Percentiles rank a stretch among this genome's conserved stretches.
These are phyloP conservation scores for Burhinus bistriatus DNA, from an alignment of 2,113 vertebrate species.

Conservation along the genomic window DNA sequence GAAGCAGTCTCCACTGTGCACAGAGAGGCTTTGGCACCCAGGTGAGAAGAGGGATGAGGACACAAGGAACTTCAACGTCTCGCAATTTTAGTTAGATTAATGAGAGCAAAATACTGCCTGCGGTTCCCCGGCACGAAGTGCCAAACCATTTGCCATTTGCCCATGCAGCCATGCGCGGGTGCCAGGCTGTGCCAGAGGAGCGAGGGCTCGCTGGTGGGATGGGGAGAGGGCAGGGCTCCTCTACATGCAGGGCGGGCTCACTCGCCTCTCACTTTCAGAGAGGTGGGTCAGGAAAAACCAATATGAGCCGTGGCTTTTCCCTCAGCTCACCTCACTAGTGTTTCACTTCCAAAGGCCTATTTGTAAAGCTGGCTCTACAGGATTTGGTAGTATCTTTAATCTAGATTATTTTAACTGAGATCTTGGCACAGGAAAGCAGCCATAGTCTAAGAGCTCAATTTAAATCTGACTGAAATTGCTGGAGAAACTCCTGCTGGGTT, in stretches of 20 bases:
- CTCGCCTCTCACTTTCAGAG: rapidly evolving
- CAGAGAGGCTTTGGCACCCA: neutral
- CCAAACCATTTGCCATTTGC: neutral
- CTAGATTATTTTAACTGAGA: neutral
- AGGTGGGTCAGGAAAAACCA: neutral
- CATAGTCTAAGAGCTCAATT: neutral
- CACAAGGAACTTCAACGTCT: neutral
- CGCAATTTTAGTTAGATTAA: neutral
- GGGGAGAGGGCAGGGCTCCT: neutral
- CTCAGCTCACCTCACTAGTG: neutral
- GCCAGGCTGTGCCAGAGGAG: rapidly evolving
- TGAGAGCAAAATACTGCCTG: neutral
- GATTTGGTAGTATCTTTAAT: neutral
- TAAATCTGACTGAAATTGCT: neutral
- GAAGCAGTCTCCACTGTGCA: rapidly evolving
- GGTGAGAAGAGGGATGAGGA: neutral
- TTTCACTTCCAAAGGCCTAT: neutral
- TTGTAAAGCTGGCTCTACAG: neutral
- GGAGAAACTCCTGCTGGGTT: neutral
- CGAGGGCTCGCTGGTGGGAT: rapidly evolving
- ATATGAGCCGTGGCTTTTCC: neutral
- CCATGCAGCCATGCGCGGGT: rapidly evolving
- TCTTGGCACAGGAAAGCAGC: neutral
- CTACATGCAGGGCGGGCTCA: rapidly evolving
- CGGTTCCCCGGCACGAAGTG: neutral